A percentile compares a stretch with the other conserved stretches of the same genome.
Conservation (phyloP, 2,888 invertebrate genomes). For the Pachycephus smyrnensis region DNA sequence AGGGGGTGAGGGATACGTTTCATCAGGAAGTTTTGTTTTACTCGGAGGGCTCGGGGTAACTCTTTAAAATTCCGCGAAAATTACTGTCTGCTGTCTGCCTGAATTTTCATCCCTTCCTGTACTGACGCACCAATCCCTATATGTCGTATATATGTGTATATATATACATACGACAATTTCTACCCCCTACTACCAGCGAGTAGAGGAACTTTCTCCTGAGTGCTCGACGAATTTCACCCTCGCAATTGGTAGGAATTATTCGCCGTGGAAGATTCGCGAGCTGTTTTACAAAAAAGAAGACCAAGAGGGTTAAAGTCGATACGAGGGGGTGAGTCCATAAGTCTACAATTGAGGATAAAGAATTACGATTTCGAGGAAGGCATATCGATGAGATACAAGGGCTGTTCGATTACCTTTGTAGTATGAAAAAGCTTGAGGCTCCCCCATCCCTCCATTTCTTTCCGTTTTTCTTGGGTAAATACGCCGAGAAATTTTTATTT, state of each 20-base stretch:
- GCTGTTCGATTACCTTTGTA: no score
- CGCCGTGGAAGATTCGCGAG: not conserved
- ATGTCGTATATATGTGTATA: no score
- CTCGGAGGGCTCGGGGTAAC: not conserved
- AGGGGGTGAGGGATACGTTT: not conserved
- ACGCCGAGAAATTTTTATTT: not conserved
- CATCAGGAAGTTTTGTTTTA: not conserved
- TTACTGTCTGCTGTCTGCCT: not conserved
- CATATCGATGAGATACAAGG: not conserved
- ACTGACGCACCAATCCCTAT: not conserved
- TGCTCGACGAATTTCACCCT: not conserved
- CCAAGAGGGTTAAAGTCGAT: not conserved
- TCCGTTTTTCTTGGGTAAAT: no score
- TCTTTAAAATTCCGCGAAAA: no score
- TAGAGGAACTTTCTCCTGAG: not conserved
- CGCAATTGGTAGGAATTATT: not conserved
- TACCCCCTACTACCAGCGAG: not conserved
- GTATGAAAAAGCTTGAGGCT: no score
- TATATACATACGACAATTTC: no score
- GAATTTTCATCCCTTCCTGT: not conserved
- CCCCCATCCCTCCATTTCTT: no score
- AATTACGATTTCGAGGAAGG: not conserved
- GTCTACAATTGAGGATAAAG: not conserved
- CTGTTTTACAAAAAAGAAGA: not conserved
- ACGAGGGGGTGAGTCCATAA: not conserved